Conservation (phyloP, 2,113 vertebrate species). For the Echinops telfairi region DNA sequence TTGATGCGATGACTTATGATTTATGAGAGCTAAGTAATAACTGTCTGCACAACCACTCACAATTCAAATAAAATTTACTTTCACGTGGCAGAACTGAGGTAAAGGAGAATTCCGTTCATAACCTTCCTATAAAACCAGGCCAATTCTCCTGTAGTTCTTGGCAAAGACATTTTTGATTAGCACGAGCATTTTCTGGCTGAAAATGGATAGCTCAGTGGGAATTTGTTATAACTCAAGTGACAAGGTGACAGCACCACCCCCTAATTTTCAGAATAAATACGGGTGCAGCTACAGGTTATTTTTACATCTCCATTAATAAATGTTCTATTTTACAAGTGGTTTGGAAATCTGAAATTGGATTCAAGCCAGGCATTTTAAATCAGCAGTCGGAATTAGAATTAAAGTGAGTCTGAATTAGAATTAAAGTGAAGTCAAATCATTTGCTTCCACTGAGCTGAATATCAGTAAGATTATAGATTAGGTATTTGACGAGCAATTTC, state of each 20-base stretch:
- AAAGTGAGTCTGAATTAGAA: conserved; percentile 36
- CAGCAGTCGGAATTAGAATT: conserved; percentile 40
- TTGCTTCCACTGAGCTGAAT: not conserved
- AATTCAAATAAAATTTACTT: not conserved
- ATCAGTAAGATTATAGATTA: not conserved
- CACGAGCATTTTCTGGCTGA: conserved; percentile 27
- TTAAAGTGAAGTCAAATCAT: not conserved
- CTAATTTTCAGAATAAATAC: conserved; percentile 24
- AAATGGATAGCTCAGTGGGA: not conserved
- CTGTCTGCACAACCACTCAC: not conserved
- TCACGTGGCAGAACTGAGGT: not conserved
- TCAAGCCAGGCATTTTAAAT: conserved; percentile 27
- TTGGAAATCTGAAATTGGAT: conserved; percentile 3
- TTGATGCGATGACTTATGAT: not conserved
- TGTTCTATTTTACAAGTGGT: conserved; percentile 13
- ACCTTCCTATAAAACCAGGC: conserved; percentile 36
- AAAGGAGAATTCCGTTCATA: not conserved
- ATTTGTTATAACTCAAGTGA: conserved; percentile 32
- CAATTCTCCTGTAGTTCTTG: not conserved
- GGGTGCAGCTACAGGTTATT: not conserved
- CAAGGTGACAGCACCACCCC: not conserved
- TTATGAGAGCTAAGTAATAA: not conserved
- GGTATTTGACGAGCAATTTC: not conserved
- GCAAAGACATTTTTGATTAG: not conserved
- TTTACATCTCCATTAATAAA: conserved; percentile 36